A percentile compares a stretch with the other conserved stretches of the same genome.
These are phyloP conservation scores for Tipula lateralis DNA, from an alignment of 2,888 invertebrate genomes.

Conservation along the genomic window DNA sequence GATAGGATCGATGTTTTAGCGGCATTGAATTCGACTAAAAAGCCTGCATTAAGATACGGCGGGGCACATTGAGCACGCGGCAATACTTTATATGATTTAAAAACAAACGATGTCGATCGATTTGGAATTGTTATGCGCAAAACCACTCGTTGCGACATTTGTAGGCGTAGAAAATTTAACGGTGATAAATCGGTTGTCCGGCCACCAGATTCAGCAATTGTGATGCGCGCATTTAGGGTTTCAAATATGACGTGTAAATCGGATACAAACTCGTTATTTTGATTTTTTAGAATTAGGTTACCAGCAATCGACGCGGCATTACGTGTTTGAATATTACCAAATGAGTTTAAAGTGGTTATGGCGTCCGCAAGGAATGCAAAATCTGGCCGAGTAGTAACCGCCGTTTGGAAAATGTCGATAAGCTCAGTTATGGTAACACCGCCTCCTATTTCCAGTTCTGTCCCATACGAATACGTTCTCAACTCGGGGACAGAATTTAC, in stretches of 20 bases:
- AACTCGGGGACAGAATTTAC: slow-evolving; percentile 55
- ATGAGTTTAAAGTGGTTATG: slow-evolving; percentile 34
- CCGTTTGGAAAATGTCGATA: slow-evolving; percentile 46
- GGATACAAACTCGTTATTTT: slow-evolving; percentile 53
- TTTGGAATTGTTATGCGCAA: slow-evolving; percentile 39
- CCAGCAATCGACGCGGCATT: slow-evolving; percentile 60
- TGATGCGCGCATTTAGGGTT: slow-evolving; percentile 46
- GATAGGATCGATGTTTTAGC: slow-evolving; percentile 45
- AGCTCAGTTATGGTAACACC: slow-evolving; percentile 52
- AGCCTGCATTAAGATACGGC: slow-evolving; percentile 71
- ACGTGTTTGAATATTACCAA: slow-evolving; percentile 68
- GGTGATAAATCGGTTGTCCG: neutral
- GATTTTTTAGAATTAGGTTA: slow-evolving; percentile 54
- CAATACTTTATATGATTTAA: slow-evolving; percentile 61
- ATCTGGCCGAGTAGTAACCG: slow-evolving; percentile 42
- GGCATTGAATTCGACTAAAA: slow-evolving; percentile 55
- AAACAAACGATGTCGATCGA: slow-evolving; percentile 33
- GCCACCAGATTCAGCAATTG: slow-evolving; percentile 52
- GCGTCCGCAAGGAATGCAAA: slow-evolving; percentile 46
- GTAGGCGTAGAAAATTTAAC: slow-evolving; percentile 45
- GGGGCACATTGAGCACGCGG: slow-evolving; percentile 68
- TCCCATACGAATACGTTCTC: slow-evolving; percentile 47
- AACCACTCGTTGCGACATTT: slow-evolving; percentile 50
- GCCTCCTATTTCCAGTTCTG: slow-evolving; percentile 55
- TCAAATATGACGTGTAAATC: slow-evolving; percentile 51